phyloP scores from a whole-genome alignment of 2,888 invertebrate genomes.

The Leptinotarsa juncta region DNA sequence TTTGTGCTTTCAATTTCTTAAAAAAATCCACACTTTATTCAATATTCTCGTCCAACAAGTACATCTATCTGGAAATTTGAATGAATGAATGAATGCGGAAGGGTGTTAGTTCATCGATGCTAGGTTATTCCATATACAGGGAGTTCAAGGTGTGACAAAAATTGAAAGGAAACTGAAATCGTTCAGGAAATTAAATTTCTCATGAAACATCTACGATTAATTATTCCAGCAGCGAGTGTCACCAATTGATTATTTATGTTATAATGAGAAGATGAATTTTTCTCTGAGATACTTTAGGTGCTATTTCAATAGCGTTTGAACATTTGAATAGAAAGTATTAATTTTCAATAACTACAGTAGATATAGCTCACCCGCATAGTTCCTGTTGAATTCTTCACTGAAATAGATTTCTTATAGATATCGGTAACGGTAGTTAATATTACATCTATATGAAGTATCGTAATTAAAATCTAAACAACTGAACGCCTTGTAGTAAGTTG shows the following conservation, averaged over 20 bases:
- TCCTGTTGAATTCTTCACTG: constrained; percentile 8
- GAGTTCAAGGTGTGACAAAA: background rate
- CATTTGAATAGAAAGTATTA: background rate
- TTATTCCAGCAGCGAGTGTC: background rate
- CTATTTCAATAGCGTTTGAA: background rate
- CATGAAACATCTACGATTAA: background rate
- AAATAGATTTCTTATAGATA: constrained; percentile 13
- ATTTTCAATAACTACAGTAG: background rate
- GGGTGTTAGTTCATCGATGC: too few relatives aligned
- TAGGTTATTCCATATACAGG: too few relatives aligned
- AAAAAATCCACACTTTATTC: too few relatives aligned
- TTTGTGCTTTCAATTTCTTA: too few relatives aligned
- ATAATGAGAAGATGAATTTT: background rate
- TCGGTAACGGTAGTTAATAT: constrained; percentile 29
- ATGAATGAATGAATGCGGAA: too few relatives aligned
- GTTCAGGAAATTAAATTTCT: background rate
- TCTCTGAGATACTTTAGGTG: background rate
- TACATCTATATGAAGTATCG: constrained; percentile 35
- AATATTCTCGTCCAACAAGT: too few relatives aligned
- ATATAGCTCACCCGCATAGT: background rate
- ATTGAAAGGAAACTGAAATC: background rate
- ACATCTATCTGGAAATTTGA: too few relatives aligned
- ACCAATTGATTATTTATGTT: background rate
- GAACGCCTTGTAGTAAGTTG: constrained; percentile 11
- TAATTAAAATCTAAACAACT: constrained; percentile 39